phyloP scores from a whole-genome alignment of 1,140 invertebrate species.

The Danaus plexippus region DNA sequence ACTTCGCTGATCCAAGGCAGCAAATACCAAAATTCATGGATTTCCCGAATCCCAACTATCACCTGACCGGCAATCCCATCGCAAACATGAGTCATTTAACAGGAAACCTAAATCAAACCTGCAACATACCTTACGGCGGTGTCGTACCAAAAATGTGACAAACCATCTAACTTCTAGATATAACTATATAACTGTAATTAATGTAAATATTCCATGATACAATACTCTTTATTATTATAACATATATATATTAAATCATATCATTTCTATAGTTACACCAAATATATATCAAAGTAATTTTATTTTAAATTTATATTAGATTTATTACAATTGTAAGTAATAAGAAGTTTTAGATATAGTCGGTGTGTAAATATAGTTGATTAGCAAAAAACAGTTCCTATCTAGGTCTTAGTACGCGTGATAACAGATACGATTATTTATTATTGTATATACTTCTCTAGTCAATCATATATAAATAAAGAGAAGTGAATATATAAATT shows the following conservation, averaged over 20 bases:
- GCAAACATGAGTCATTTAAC: conserved; percentile 29
- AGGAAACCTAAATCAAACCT: conserved; percentile 33
- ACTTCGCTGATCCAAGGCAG: conserved; percentile 40
- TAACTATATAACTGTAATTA: conserved; percentile 5
- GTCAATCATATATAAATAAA: conserved; percentile 52
- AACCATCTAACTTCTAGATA: conserved; percentile 1
- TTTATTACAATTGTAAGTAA: too few species aligned
- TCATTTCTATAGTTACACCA: neutral
- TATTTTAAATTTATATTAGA: too few species aligned
- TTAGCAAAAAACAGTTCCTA: conserved; percentile 34
- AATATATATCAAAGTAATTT: neutral
- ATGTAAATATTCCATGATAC: conserved; percentile 14
- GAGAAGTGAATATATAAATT: conserved; percentile 26
- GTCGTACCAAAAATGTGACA: conserved; percentile 48
- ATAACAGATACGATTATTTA: conserved; percentile 40
- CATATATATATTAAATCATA: too few species aligned
- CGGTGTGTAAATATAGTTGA: too few species aligned
- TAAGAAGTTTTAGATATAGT: too few species aligned
- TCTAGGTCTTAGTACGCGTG: conserved; percentile 17
- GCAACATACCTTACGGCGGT: conserved; percentile 38
- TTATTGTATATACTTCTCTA: conserved; percentile 50
- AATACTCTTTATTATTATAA: conserved; percentile 3
- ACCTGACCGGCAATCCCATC: conserved; percentile 25
- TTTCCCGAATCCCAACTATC: conserved; percentile 40
- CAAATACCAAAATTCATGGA: conserved; percentile 29